phyloP scores from a whole-genome alignment of 2,888 invertebrate species.

The Bombylius discolor region DNA sequence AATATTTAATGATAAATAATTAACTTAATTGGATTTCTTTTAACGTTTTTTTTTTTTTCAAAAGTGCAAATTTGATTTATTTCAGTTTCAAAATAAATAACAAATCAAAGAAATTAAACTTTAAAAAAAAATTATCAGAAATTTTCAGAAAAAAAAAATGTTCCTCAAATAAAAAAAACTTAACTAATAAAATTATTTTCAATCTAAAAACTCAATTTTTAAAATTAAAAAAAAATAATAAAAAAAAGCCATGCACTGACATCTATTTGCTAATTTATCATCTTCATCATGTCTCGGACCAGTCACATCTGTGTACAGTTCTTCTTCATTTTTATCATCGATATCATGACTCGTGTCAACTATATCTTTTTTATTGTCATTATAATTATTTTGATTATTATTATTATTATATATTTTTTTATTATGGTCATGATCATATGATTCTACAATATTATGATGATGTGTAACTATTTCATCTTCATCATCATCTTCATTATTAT shows the following conservation, averaged over 20 bases:
- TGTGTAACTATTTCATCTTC: constrained; percentile 8
- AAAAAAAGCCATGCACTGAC: constrained; percentile 18
- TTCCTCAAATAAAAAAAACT: no score
- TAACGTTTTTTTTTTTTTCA: no score
- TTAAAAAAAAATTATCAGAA: no score
- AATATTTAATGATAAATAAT: no score
- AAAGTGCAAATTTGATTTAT: no score
- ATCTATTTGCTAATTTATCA: constrained; percentile 10
- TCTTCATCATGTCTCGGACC: constrained; percentile 8
- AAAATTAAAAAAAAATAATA: constrained; percentile 10
- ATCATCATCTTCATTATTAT: constrained; percentile 16
- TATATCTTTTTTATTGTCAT: constrained; percentile 9
- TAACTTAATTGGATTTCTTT: no score
- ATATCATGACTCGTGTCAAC: constrained; percentile 10
- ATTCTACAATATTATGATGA: constrained; percentile 1
- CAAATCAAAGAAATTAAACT: no score
- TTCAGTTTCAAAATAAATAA: no score
- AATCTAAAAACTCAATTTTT: neutral
- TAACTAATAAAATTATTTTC: no score
- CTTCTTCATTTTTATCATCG: constrained; percentile 16
- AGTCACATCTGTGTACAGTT: constrained; percentile 20
- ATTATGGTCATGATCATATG: constrained; percentile 4
- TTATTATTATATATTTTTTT: neutral
- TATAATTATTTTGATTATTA: constrained; percentile 13
- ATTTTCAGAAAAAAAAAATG: no score